Conservation (phyloP, 2,797 vertebrate genomes). For the Heliangelus exortis region DNA sequence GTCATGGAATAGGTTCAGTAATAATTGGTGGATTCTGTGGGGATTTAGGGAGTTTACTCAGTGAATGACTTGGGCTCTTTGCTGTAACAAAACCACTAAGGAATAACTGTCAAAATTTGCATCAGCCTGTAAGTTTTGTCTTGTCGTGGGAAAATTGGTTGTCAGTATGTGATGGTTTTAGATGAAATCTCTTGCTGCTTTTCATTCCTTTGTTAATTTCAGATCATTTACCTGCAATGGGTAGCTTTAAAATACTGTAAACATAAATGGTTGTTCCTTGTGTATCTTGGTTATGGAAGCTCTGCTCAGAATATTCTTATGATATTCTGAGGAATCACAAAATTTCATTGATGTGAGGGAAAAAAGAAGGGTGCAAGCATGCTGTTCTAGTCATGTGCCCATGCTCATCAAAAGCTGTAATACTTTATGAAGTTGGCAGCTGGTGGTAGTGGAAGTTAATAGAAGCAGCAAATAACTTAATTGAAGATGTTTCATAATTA, state of each 20-base stretch:
- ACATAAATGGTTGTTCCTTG: not conserved
- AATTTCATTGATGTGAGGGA: not conserved
- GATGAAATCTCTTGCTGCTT: not conserved
- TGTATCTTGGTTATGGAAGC: not conserved
- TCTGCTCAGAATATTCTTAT: not conserved
- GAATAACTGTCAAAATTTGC: constrained; percentile 24
- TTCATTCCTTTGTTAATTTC: not conserved
- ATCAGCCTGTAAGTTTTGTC: not conserved
- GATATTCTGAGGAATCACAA: not conserved
- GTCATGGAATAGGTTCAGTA: not conserved
- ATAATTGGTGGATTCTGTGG: not conserved
- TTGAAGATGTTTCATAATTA: constrained; percentile 68
- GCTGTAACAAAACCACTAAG: not conserved
- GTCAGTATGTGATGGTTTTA: not conserved
- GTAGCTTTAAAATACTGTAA: not conserved
- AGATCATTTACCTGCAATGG: not conserved
- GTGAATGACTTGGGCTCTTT: not conserved
- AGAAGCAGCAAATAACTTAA: constrained; percentile 68
- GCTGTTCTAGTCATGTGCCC: not conserved
- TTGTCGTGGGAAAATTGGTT: not conserved
- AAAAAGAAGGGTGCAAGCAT: not conserved
- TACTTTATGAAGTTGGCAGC: constrained; percentile 48
- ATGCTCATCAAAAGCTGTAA: constrained; percentile 24
- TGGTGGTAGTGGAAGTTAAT: constrained; percentile 56
- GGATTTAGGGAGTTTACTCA: not conserved